Evolutionary conservation across 2,888 invertebrate species (phyloP).

Genomic region (Chymomyza amoena): DNA sequence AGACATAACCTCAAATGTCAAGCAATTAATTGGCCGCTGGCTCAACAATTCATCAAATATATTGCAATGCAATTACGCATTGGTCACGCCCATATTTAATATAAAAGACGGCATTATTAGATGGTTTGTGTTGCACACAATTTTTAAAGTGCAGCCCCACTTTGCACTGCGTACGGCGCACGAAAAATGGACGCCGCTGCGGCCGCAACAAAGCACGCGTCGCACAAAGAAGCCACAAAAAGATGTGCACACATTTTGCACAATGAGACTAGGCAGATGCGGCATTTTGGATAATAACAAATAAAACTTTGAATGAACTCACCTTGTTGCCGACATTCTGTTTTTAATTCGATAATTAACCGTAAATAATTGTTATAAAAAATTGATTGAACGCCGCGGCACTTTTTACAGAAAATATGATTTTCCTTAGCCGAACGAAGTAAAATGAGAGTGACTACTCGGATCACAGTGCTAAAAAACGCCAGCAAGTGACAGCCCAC

Average conservation of each 20-base stretch:
- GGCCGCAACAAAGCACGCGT: slow-evolving; percentile 56
- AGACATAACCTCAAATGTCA: slow-evolving; percentile 68
- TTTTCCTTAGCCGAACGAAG: slow-evolving; percentile 42
- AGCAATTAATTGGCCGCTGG: slow-evolving; percentile 16
- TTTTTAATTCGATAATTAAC: slow-evolving; percentile 31
- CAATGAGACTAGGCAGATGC: not conserved
- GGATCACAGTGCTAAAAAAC: not conserved
- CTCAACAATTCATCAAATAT: slow-evolving; percentile 30
- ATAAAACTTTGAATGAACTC: slow-evolving; percentile 35
- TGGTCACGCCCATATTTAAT: slow-evolving; percentile 55
- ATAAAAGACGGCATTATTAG: not conserved
- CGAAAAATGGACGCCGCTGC: slow-evolving; percentile 59
- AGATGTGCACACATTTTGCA: slow-evolving; percentile 26
- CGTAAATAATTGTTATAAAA: slow-evolving; percentile 1
- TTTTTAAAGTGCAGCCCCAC: slow-evolving; percentile 6
- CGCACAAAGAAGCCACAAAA: slow-evolving; percentile 64
- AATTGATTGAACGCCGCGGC: slow-evolving; percentile 22
- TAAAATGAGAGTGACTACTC: not conserved
- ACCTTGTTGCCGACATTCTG: slow-evolving; percentile 71
- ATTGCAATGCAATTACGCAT: slow-evolving; percentile 52
- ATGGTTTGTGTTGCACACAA: slow-evolving; percentile 1
- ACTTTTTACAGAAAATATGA: slow-evolving; percentile 47
- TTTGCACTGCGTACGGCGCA: not conserved
- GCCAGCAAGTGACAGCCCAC: not conserved
- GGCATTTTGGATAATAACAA: not conserved